phyloP scores from a whole-genome alignment of 2,888 invertebrate genomes.

The Odontomyia ornata region DNA sequence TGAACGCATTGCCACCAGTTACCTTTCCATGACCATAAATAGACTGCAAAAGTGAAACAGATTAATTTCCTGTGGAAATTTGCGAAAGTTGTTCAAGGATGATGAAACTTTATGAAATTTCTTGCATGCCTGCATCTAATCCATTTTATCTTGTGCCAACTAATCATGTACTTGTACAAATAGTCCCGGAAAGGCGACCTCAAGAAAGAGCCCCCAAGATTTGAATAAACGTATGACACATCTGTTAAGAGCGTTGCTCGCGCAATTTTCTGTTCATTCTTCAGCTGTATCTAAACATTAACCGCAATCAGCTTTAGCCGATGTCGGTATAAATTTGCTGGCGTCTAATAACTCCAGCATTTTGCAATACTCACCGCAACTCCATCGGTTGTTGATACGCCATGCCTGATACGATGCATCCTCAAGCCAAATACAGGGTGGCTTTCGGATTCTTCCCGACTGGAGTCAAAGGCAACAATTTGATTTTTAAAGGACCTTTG shows the following conservation, averaged over 20 bases:
- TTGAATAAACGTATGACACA: constrained; percentile 33
- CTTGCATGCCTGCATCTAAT: constrained; percentile 5
- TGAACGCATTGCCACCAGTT: too few relatives aligned
- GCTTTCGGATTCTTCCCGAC: background rate
- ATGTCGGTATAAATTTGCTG: constrained; percentile 51
- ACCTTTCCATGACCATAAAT: too few relatives aligned
- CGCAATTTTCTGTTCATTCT: constrained; percentile 40
- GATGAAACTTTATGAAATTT: constrained; percentile 7
- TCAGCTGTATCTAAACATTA: constrained; percentile 42
- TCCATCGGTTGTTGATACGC: constrained; percentile 27
- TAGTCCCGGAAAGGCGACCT: background rate
- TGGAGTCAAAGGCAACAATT: background rate
- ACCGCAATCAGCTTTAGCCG: constrained; percentile 47
- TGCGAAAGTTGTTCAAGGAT: background rate
- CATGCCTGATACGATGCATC: constrained; percentile 16
- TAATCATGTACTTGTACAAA: background rate
- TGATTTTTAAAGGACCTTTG: too few relatives aligned
- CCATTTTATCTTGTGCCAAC: background rate
- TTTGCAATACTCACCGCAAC: constrained; percentile 49
- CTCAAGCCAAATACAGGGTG: constrained; percentile 12
- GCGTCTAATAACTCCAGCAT: constrained; percentile 50
- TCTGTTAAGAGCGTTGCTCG: constrained; percentile 35
- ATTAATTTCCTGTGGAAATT: background rate
- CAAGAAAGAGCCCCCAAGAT: constrained; percentile 5
- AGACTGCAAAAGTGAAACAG: too few relatives aligned